phyloP scores from a whole-genome alignment of 1,140 invertebrate genomes.

The Caenorhabditis inopinata region DNA sequence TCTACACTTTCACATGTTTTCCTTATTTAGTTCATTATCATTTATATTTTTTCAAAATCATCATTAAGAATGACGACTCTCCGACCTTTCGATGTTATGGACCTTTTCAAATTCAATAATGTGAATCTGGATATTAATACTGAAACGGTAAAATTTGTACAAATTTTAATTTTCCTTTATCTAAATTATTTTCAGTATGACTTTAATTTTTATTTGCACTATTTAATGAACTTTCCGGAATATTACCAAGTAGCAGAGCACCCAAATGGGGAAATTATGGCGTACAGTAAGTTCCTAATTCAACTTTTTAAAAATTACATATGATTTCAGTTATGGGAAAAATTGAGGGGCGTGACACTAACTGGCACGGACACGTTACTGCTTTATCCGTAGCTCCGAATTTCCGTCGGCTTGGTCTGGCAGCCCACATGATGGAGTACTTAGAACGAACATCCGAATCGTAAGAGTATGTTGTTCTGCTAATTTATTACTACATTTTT shows the following conservation, averaged over 20 bases:
- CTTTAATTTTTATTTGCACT: slow-evolving; percentile 93
- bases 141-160: slow-evolving; percentile 80
- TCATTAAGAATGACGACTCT: slow-evolving; percentile 80
- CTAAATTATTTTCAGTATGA: slow-evolving; percentile 78
- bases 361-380: slow-evolving; percentile 98
- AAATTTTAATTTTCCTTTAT: slow-evolving; percentile 55
- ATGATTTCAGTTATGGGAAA: slow-evolving; percentile 89
- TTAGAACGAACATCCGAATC: slow-evolving; percentile 93
- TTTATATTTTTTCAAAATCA: background rate
- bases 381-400: slow-evolving; percentile 92
- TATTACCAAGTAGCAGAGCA: slow-evolving; percentile 95
- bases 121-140: slow-evolving; percentile 96
- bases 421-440: slow-evolving; percentile 88
- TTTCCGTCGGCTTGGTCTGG: slow-evolving; percentile 84
- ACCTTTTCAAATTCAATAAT: slow-evolving; percentile 92
- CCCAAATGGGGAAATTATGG: slow-evolving; percentile 91
- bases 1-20: too few relatives aligned
- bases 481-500: slow-evolving; percentile 60
- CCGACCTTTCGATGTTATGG: slow-evolving; percentile 86
- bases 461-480: slow-evolving; percentile 69
- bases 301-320: background rate
- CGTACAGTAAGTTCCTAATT: slow-evolving; percentile 80
- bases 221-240: slow-evolving; percentile 97
- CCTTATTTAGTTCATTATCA: too few relatives aligned
- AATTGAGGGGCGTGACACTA: slow-evolving; percentile 86